These are phyloP conservation scores for Sporophila hypoxantha DNA, from an alignment of 2,113 vertebrate species.

Conservation along the genomic window DNA sequence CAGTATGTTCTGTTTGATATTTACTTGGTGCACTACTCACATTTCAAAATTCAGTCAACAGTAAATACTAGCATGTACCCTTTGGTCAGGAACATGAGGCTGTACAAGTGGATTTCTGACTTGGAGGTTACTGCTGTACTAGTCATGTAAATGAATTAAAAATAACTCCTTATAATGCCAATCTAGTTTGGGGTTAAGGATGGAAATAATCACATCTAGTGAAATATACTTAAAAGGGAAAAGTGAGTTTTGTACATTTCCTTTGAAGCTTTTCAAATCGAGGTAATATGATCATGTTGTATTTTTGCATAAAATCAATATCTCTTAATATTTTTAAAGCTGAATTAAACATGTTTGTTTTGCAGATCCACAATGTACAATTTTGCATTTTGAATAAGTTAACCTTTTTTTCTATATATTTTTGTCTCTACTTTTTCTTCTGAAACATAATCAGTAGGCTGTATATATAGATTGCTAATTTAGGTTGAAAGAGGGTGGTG, in stretches of 20 bases:
- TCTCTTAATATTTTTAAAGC: not conserved
- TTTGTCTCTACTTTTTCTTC: not conserved
- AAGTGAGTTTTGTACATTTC: not conserved
- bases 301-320: not conserved
- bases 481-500: not conserved
- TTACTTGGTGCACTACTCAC: not conserved
- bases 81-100: not conserved
- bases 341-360: not conserved
- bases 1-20: conserved; percentile 15
- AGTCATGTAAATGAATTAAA: not conserved
- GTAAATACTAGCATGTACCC: not conserved
- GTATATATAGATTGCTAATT: not conserved
- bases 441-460: not conserved
- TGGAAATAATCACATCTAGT: not conserved
- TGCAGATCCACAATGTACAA: not conserved
- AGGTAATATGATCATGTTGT: not conserved
- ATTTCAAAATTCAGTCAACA: conserved; percentile 18
- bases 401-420: not conserved
- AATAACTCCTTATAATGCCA: not conserved
- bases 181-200: not conserved
- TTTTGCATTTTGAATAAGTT: not conserved
- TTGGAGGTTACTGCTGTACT: not conserved
- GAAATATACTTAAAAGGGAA: not conserved
- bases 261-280: not conserved
- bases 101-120: not conserved